Evolutionary conservation across 2,797 vertebrate species (phyloP).

Genomic region (Mustela erminea): DNA sequence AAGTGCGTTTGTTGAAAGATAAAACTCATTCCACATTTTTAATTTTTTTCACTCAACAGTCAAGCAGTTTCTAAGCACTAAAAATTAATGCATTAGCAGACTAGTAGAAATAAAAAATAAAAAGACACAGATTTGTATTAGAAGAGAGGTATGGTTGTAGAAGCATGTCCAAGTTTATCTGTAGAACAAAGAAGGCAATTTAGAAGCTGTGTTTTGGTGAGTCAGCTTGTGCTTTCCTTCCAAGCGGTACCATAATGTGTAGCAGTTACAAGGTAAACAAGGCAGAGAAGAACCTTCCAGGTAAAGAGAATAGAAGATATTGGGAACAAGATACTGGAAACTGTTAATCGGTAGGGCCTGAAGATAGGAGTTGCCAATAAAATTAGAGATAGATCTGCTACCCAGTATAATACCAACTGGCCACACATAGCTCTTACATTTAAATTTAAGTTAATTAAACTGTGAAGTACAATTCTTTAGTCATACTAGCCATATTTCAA

Average conservation of each 20-base stretch:
- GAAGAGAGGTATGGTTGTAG: background rate
- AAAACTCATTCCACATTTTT: conserved; percentile 13
- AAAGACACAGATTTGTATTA: conserved; percentile 3
- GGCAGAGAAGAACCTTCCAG: background rate
- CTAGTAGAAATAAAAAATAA: conserved; percentile 13
- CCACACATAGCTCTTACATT: background rate
- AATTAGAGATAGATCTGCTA: background rate
- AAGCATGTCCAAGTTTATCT: background rate
- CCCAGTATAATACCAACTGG: background rate
- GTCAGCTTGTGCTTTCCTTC: background rate
- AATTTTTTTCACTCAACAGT: conserved; percentile 14
- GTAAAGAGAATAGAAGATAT: background rate
- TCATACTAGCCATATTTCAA: background rate
- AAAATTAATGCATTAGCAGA: background rate
- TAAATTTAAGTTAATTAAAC: conserved; percentile 13
- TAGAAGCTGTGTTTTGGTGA: background rate
- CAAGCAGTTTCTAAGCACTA: conserved; percentile 13
- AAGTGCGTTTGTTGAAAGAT: conserved; percentile 30
- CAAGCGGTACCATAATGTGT: background rate
- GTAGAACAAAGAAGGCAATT: background rate
- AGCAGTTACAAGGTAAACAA: background rate
- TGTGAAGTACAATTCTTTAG: background rate
- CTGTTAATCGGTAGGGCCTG: background rate
- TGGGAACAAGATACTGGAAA: background rate
- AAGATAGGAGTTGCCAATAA: background rate